phyloP scores from a whole-genome alignment of 2,888 invertebrate genomes.

The Nomada goodeniana region DNA sequence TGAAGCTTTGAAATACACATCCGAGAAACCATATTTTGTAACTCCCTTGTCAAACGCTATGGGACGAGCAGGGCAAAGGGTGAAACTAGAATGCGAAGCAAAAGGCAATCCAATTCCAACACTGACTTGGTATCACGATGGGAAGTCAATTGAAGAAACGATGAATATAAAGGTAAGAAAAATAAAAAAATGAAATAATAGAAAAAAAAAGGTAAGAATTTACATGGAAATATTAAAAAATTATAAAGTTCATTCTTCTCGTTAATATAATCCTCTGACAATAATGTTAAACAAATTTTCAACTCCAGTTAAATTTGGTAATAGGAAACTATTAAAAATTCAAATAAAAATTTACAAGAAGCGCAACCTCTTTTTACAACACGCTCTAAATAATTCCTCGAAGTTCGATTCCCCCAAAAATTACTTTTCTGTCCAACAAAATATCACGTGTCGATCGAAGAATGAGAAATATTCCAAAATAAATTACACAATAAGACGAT shows the following conservation, averaged over 20 bases:
- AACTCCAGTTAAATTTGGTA: background rate
- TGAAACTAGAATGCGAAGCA: conserved; percentile 89
- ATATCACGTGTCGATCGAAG: too few species aligned
- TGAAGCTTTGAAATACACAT: conserved; percentile 86
- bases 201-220: conserved; percentile 42
- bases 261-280: too few species aligned
- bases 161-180: conserved; percentile 54
- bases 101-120: conserved; percentile 88
- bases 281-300: background rate
- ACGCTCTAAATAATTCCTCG: too few species aligned
- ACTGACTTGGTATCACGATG: conserved; percentile 89
- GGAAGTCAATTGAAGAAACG: conserved; percentile 85
- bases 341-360: too few species aligned
- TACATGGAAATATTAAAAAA: background rate
- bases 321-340: background rate
- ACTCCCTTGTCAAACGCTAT: conserved; percentile 89
- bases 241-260: too few species aligned
- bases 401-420: too few species aligned
- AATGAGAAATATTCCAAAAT: background rate
- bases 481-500: background rate
- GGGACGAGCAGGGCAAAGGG: conserved; percentile 90
- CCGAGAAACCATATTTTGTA: conserved; percentile 88
- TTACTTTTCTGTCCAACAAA: too few species aligned
- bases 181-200: background rate
- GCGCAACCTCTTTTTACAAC: too few species aligned